phyloP scores from a whole-genome alignment of 1,140 invertebrate species.

The Drosophila pseudoananassae region DNA sequence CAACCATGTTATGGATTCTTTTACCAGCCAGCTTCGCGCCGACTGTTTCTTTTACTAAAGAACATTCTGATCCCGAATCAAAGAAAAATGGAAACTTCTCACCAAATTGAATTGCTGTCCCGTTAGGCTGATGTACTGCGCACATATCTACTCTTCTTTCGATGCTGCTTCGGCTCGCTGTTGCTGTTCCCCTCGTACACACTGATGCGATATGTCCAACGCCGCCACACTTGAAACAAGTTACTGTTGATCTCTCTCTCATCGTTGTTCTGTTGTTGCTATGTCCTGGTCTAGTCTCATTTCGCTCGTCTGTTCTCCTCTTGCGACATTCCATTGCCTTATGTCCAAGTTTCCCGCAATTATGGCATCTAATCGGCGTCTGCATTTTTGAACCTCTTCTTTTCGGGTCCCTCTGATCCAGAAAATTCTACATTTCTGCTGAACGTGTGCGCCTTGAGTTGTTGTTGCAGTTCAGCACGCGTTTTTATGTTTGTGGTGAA shows the following conservation, averaged over 20 bases:
- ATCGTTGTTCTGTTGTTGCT: neutral
- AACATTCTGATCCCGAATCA: conserved; percentile 6
- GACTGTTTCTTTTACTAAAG: neutral
- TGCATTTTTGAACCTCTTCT: neutral
- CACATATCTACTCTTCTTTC: conserved; percentile 5
- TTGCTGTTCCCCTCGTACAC: neutral
- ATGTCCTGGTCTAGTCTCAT: conserved; percentile 1
- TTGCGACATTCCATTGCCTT: conserved; percentile 3
- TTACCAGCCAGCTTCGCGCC: neutral
- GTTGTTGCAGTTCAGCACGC: too few relatives aligned
- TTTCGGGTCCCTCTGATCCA: too few relatives aligned
- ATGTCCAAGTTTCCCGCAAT: conserved; percentile 4
- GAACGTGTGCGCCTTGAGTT: too few relatives aligned
- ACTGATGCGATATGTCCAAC: conserved; percentile 9
- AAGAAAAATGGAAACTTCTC: conserved; percentile 7
- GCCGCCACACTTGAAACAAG: conserved; percentile 1
- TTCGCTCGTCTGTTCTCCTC: conserved; percentile 2
- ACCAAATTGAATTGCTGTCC: conserved; percentile 1
- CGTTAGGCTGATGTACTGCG: neutral
- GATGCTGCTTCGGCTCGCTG: neutral
- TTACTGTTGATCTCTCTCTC: neutral
- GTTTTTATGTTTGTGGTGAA: too few relatives aligned
- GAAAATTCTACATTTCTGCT: too few relatives aligned
- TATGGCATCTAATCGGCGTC: conserved; percentile 2
- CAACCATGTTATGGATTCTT: neutral